Evolutionary conservation across 1,140 invertebrate genomes (phyloP).

Genomic region (Drosophila melanica): DNA sequence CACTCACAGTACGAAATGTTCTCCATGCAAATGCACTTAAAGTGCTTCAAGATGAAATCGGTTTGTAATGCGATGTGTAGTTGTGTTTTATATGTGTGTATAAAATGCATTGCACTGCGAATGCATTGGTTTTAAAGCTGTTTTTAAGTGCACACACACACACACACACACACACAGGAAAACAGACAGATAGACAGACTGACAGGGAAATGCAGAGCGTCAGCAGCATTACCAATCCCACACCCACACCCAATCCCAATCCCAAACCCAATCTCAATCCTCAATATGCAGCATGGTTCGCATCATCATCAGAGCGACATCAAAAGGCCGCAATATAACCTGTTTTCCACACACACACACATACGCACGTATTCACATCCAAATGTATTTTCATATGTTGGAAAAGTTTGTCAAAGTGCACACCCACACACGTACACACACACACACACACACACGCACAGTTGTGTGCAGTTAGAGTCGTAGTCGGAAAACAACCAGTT

Average conservation of each 20-base stretch:
- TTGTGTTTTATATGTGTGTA: not conserved
- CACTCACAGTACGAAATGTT: no score
- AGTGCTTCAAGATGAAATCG: no score
- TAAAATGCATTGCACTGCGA: not conserved
- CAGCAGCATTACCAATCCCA: not conserved
- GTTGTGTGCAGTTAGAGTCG: conserved; percentile 6
- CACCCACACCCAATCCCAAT: conserved; percentile 22
- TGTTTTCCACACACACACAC: conserved; percentile 9
- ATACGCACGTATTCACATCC: not conserved
- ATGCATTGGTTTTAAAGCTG: conserved; percentile 45
- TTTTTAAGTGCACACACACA: conserved; percentile 57
- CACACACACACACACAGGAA: conserved; percentile 24
- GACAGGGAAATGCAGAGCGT: not conserved
- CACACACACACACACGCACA: conserved; percentile 17
- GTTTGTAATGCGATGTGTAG: not conserved
- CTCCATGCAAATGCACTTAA: no score
- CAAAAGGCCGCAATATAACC: conserved; percentile 48
- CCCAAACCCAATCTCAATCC: conserved; percentile 10
- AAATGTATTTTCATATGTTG: conserved; percentile 8
- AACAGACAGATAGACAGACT: conserved; percentile 7
- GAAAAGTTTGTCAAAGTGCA: conserved; percentile 40
- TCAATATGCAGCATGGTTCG: conserved; percentile 11
- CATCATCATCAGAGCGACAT: conserved; percentile 22
- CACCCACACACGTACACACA: no score
- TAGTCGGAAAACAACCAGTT: conserved; percentile 40